Conservation (phyloP, 2,113 vertebrate species). For the Oophaga pumilio region DNA sequence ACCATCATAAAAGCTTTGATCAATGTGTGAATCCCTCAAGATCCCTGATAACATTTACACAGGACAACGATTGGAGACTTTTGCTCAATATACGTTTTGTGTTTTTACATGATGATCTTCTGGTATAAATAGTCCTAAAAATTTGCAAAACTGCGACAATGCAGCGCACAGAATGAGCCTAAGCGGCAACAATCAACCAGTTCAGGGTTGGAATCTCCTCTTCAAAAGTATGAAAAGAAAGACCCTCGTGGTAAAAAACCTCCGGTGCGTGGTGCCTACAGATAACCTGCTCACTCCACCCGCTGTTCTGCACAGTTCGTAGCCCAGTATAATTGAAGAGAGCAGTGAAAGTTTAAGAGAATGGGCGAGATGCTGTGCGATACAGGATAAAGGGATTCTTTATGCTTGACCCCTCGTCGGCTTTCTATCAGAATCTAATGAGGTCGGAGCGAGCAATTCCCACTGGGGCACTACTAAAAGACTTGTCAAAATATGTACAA, state of each 20-base stretch:
- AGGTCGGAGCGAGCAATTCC: conserved; percentile 40
- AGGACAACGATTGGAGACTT: too few relatives aligned
- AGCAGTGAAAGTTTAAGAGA: conserved; percentile 38
- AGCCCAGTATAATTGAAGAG: neutral
- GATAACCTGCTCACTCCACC: conserved; percentile 3
- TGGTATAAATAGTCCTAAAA: too few relatives aligned
- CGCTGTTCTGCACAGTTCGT: neutral
- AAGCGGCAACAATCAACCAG: neutral
- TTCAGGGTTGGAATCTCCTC: neutral
- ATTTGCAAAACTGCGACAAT: neutral
- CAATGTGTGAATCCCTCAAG: too few relatives aligned
- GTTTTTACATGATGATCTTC: too few relatives aligned
- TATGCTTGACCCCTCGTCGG: conserved; percentile 50
- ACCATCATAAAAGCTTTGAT: too few relatives aligned
- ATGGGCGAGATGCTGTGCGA: conserved; percentile 18
- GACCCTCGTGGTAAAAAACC: neutral
- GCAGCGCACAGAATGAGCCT: neutral
- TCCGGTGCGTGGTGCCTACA: neutral
- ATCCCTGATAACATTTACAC: too few relatives aligned
- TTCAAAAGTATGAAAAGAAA: neutral
- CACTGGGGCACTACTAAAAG: conserved; percentile 23
- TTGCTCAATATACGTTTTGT: too few relatives aligned
- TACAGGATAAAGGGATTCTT: conserved; percentile 50
- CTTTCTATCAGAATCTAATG: conserved; percentile 46
- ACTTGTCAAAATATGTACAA: conserved; percentile 23